A percentile compares a stretch with the other conserved stretches of the same genome.
These are phyloP conservation scores for Clarias pachynema DNA, from an alignment of 2,797 vertebrate genomes.

Conservation along the genomic window DNA sequence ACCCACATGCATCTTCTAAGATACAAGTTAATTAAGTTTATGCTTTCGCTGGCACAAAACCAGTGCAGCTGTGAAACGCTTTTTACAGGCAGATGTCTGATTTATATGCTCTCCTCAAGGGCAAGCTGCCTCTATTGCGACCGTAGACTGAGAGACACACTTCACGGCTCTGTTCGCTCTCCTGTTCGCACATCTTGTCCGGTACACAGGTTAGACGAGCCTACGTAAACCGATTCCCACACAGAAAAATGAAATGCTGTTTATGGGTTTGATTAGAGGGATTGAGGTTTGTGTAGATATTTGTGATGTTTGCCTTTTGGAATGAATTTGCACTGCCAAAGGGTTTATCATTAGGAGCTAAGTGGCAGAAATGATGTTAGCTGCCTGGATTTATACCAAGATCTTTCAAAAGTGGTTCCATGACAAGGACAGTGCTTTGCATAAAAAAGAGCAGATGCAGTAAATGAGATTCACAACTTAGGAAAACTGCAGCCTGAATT, in stretches of 20 bases:
- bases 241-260: not conserved
- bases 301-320: not conserved
- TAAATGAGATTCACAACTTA: conserved; percentile 6
- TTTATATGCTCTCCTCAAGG: conserved; percentile 73
- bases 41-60: conserved; percentile 75
- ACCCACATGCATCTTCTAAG: conserved; percentile 70
- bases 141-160: not conserved
- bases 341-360: conserved; percentile 16
- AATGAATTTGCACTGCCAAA: conserved; percentile 21
- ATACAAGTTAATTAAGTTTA: conserved; percentile 78
- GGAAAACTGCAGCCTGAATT: not conserved
- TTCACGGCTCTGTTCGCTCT: not conserved
- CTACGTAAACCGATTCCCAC: not conserved
- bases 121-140: conserved; percentile 63
- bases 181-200: not conserved
- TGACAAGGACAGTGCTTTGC: conserved; percentile 15
- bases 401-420: not conserved
- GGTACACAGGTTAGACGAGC: not conserved
- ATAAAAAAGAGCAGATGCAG: not conserved
- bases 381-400: conserved; percentile 24
- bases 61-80: conserved; percentile 52
- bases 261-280: not conserved
- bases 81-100: conserved; percentile 68
- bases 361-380: conserved; percentile 7
- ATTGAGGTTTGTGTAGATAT: not conserved